Conservation (phyloP, 2,113 vertebrate species). For the Marmota flaviventris region DNA sequence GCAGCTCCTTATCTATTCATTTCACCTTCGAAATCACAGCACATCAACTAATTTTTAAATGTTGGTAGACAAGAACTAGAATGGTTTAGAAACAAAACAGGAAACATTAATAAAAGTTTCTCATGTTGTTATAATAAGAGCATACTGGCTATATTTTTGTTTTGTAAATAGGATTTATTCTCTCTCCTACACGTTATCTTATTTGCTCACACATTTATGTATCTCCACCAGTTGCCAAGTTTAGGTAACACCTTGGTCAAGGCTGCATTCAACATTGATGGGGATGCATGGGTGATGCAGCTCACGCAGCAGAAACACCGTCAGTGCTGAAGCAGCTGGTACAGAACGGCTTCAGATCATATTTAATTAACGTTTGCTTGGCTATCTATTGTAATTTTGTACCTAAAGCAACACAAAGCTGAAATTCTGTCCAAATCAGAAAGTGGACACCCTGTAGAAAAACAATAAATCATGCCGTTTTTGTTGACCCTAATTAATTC, state of each 20-base stretch:
- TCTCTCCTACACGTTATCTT: slow-evolving; percentile 61
- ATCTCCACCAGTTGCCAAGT: slow-evolving; percentile 78
- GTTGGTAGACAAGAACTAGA: slow-evolving; percentile 77
- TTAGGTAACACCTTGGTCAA: slow-evolving; percentile 71
- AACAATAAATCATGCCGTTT: background rate
- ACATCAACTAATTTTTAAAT: slow-evolving; percentile 81
- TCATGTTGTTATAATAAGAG: background rate
- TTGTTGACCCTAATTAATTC: slow-evolving; percentile 1
- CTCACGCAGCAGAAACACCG: slow-evolving; percentile 68
- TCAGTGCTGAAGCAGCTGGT: slow-evolving; percentile 63
- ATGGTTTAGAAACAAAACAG: slow-evolving; percentile 76
- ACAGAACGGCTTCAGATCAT: slow-evolving; percentile 76
- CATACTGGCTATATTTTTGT: slow-evolving; percentile 48
- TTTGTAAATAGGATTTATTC: slow-evolving; percentile 20
- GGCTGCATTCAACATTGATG: slow-evolving; percentile 70
- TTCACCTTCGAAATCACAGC: slow-evolving; percentile 83
- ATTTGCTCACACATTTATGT: slow-evolving; percentile 57
- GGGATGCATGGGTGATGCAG: slow-evolving; percentile 66
- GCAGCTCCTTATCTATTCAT: slow-evolving; percentile 83
- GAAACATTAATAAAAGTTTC: slow-evolving; percentile 67
- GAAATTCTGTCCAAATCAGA: slow-evolving; percentile 63
- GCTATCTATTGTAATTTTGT: slow-evolving; percentile 77
- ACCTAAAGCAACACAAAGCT: slow-evolving; percentile 78
- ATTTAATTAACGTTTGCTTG: slow-evolving; percentile 85
- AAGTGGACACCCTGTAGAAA: background rate